phyloP scores from a whole-genome alignment of 2,113 vertebrate genomes.

The Pluvialis apricaria region DNA sequence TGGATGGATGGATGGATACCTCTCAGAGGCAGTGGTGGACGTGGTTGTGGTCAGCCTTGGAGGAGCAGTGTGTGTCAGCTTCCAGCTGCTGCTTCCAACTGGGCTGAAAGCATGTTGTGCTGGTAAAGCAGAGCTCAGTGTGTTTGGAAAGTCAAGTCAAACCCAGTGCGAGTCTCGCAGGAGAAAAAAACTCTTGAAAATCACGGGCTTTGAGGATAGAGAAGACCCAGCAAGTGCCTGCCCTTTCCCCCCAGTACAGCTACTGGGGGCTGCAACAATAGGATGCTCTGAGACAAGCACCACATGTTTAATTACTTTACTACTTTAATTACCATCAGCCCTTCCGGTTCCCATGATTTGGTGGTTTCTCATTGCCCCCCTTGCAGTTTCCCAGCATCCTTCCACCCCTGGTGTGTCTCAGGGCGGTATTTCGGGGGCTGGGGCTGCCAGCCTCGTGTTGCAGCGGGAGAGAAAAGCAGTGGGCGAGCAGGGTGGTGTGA shows the following conservation, averaged over 20 bases:
- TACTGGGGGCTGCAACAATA: neutral
- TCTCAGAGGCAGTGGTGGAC: neutral
- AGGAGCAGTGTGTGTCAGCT: fast-evolving
- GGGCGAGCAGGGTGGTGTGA: fast-evolving
- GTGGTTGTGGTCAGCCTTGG: neutral
- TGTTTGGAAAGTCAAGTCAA: neutral
- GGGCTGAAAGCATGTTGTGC: neutral
- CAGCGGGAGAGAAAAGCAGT: neutral
- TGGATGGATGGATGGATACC: no score
- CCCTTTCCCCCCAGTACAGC: neutral
- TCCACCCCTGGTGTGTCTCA: fast-evolving
- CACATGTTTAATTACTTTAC: neutral
- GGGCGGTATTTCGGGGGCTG: neutral
- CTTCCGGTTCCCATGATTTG: neutral
- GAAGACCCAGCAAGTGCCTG: neutral
- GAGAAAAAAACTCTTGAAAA: neutral
- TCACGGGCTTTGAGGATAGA: fast-evolving
- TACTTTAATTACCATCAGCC: neutral
- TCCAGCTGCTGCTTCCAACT: neutral
- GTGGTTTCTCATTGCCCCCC: neutral
- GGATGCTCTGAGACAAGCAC: neutral
- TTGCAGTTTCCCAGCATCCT: neutral
- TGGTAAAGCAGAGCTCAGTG: neutral
- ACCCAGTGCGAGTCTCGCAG: neutral
- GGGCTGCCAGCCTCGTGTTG: fast-evolving